Evolutionary conservation across 2,797 vertebrate genomes (phyloP).

Genomic region (Malurus splendens): DNA sequence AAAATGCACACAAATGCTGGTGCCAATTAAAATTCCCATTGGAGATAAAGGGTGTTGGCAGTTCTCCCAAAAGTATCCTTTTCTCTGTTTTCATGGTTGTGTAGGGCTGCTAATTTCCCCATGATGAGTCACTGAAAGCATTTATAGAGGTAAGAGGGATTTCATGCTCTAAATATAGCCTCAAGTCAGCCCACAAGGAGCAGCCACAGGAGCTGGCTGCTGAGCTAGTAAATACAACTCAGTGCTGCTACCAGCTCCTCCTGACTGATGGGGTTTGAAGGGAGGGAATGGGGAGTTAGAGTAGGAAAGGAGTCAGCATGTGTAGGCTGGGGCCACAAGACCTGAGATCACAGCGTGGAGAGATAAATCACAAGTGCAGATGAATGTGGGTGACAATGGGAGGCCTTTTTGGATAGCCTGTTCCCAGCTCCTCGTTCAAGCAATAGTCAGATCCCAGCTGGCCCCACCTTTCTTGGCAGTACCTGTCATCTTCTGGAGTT

Average conservation of each 20-base stretch:
- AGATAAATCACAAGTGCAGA: neutral
- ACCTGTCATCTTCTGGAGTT: neutral
- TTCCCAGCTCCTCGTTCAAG: neutral
- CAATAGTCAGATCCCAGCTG: neutral
- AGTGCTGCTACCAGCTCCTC: neutral
- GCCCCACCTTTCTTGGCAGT: neutral
- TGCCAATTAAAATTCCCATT: neutral
- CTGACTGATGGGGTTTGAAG: neutral
- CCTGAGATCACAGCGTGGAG: neutral
- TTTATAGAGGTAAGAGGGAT: constrained; percentile 22
- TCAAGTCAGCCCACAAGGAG: neutral
- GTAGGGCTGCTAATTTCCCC: constrained; percentile 3
- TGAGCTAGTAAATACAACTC: constrained; percentile 3
- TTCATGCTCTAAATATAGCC: constrained; percentile 18
- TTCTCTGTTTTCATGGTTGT: neutral
- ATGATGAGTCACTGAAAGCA: neutral
- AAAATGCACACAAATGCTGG: neutral
- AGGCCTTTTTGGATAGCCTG: neutral
- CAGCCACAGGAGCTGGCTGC: neutral
- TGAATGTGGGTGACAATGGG: neutral
- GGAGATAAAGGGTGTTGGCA: neutral
- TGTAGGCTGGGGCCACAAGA: neutral
- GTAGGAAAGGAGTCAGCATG: neutral
- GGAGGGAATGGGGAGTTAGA: neutral
- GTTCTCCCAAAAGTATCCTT: neutral